These are phyloP conservation scores for Brachirus orientalis DNA, from an alignment of 2,113 vertebrate genomes.

Conservation along the genomic window DNA sequence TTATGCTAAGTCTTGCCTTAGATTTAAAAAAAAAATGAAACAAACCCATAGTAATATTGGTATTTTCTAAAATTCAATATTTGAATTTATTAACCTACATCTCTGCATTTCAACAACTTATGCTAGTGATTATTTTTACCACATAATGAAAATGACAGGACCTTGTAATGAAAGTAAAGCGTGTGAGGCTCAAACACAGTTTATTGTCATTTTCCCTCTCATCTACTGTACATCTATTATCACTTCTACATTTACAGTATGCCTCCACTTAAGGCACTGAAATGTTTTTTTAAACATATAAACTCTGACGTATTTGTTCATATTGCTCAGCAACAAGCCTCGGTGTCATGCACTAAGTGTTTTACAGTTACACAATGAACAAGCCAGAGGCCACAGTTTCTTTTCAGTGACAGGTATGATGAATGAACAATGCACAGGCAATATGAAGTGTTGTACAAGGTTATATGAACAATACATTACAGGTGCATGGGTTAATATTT, in stretches of 20 bases:
- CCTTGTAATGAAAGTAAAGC: not conserved
- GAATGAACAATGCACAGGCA: slow-evolving; percentile 37
- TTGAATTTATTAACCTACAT: no score
- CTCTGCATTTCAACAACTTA: no score
- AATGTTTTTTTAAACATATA: slow-evolving; percentile 44
- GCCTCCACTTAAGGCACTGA: slow-evolving; percentile 44
- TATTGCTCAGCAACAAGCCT: slow-evolving; percentile 24
- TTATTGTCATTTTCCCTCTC: slow-evolving; percentile 14
- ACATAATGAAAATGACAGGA: slow-evolving; percentile 14
- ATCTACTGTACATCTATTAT: slow-evolving; percentile 18
- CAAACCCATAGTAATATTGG: no score
- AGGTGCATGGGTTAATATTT: slow-evolving; percentile 13
- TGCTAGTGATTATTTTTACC: no score
- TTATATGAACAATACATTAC: slow-evolving; percentile 29
- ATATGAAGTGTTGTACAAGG: slow-evolving; percentile 23
- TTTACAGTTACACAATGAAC: slow-evolving; percentile 29
- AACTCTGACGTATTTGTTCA: slow-evolving; percentile 49
- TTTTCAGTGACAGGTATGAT: slow-evolving; percentile 48
- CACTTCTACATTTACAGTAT: slow-evolving; percentile 15
- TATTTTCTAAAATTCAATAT: no score
- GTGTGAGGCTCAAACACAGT: slow-evolving; percentile 35
- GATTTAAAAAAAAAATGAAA: no score
- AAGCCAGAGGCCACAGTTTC: slow-evolving; percentile 41
- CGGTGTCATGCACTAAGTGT: slow-evolving; percentile 2
- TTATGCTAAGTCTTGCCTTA: no score